Evolutionary conservation across 1,140 invertebrate species (phyloP), one percentile per base, ranked within the genome.

Genomic region (Caerostris darwini): DNA sequence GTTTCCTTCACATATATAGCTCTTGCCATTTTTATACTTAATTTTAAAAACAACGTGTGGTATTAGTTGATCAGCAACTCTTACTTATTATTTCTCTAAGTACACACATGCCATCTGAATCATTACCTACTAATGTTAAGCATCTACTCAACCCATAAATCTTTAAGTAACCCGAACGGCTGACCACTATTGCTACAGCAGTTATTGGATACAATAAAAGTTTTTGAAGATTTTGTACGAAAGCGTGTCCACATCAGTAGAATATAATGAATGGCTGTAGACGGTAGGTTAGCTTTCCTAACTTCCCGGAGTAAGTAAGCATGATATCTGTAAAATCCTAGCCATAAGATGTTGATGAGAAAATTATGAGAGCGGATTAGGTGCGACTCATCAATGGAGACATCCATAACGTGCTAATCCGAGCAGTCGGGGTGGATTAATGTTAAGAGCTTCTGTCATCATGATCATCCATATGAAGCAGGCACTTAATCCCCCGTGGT

Each of bases 391-490:
- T 94, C 92, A 94, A 82, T 89, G 92, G 86, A 94, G 85, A 94
- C 92, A 94, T 94, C 92, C 86, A 88, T 94, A 94, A 94, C 85
- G 69, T 69, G 67, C 86, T 94, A 94, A 94, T 94, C 92, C 92
- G 54, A 58, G 91, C 91, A 85, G 90, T 92, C 90, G 90, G 59
- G 83, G 64, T 64, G 92, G 92, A 94, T 94, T 94, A 94, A 94
- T 94, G 69, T 54, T 93, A 82, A 93, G 92, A 93, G 92, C 83
- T 53, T 77, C 85, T 94, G 92, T 94, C 92, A 94, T 89, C 92
- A 94, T 94, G 85, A 94, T 94, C 92, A 94, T 94, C 92, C 92
- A 94, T 89, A 94, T 94, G 92, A 94, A 94, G 83, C 92, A 94
- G 92, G 67, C 64, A 81, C 56, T 82, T 94, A 94, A 94, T 94